Conservation (phyloP, 2,888 invertebrate genomes). For the Xestia c-nigrum region DNA sequence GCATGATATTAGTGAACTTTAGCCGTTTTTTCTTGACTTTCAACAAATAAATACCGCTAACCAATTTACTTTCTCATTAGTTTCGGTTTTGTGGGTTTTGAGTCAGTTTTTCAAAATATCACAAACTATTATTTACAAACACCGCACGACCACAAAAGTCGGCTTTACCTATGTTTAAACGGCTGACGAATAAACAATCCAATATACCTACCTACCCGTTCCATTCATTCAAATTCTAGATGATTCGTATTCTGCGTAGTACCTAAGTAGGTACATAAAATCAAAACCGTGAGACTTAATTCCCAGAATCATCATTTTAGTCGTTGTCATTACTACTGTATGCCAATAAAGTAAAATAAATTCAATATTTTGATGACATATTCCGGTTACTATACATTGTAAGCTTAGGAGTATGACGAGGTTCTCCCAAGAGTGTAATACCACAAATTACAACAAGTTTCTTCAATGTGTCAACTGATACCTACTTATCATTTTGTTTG, state of each 20-base stretch:
- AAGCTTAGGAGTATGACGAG: background rate
- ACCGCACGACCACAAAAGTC: background rate
- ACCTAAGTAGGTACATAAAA: background rate
- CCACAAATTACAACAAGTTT: background rate
- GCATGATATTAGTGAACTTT: background rate
- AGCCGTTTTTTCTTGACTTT: background rate
- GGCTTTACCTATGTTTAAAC: background rate
- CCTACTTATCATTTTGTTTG: constrained; percentile 29
- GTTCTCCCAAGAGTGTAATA: background rate
- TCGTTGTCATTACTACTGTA: background rate
- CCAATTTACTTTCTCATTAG: background rate
- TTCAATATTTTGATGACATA: background rate
- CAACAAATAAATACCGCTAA: background rate
- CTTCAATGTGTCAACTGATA: constrained; percentile 17
- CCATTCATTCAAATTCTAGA: constrained; percentile 2
- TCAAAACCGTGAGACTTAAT: constrained; percentile 7
- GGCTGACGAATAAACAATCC: background rate
- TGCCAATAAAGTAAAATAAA: background rate
- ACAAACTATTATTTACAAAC: background rate
- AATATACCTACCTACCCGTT: background rate
- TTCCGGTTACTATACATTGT: background rate
- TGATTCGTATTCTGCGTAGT: constrained; percentile 26
- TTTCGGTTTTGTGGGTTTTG: background rate
- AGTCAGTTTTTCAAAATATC: background rate
- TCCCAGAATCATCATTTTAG: constrained; percentile 7